Percentiles rank a stretch among this genome's conserved stretches.
These are phyloP conservation scores for Phalanger gymnotis DNA, from an alignment of 2,797 vertebrate genomes.

Conservation along the genomic window DNA sequence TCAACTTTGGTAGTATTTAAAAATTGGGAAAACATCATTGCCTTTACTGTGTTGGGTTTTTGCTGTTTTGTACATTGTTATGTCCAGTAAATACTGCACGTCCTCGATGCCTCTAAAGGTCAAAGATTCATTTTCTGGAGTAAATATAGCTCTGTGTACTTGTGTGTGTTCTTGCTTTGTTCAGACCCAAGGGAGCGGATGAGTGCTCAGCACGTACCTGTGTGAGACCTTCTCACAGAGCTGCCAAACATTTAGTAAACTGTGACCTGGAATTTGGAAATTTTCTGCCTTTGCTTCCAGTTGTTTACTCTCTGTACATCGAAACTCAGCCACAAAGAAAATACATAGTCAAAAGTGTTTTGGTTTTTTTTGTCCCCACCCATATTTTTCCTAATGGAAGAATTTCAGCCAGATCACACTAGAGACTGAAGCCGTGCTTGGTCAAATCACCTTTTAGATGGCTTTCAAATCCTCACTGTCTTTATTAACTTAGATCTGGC, in stretches of 20 bases:
- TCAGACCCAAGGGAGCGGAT: accelerated
- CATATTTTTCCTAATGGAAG: neutral
- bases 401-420: neutral
- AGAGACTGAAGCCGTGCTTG: neutral
- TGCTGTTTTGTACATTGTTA: neutral
- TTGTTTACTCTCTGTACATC: conserved; percentile 12
- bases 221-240: neutral
- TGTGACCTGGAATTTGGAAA: conserved; percentile 21
- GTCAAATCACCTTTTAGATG: neutral
- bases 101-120: neutral
- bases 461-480: neutral
- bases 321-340: neutral
- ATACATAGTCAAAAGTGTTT: conserved; percentile 23
- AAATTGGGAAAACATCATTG: neutral
- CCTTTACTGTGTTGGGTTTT: neutral
- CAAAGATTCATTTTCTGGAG: neutral
- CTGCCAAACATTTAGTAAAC: accelerated
- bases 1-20: neutral
- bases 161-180: accelerated
- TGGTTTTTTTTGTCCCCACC: neutral
- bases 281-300: conserved; percentile 57
- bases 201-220: accelerated
- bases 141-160: accelerated
- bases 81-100: neutral
- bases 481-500: neutral